Evolutionary conservation across 2,888 invertebrate genomes (phyloP), one percentile per base, ranked within the genome.

Genomic region (Heliconius hortense): DNA sequence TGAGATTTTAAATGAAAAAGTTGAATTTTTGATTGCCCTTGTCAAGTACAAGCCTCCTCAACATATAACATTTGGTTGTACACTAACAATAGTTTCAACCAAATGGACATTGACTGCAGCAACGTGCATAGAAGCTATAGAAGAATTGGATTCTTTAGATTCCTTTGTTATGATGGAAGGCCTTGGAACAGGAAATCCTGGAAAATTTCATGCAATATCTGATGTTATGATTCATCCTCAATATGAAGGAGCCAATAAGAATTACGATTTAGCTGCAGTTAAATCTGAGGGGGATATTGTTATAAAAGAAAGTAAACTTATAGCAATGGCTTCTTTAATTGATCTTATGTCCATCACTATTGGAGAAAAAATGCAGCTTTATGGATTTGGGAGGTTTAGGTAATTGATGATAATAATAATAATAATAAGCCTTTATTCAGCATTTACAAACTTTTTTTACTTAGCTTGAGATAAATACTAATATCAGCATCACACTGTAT

Each of bases 101-200:
- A 81, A 82, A 75, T 92, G 92, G 90, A 82, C 86, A 31, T 75
- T 93, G 72, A 92, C 93, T 3, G 88, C 92, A 0, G 93, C 92
- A 21, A 92, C 91, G 78, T 93, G 92, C 79, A 84, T 92, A 48
- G 89, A 90, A 75, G 84, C 90, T 1, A 85, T 91, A 28, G 90
- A 92, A 77, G 90, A 92, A 77, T 84, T 87, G 48, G 89, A 91
- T 75, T 84, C 89, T 0, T 79, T 92, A 56, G 90, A 91, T 79
- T 84, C 86, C 15, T 91, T 89, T 79, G 85, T 91, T 5, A 90
- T 93, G 76, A 81, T 89, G 82, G 87, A 88, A 75, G 73, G 75
- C 18, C 77, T 79, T 10, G 89, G 86, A 8, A 83, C 78, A 13
- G 71, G 70, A 13, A 73, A 75, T n/a, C 79, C 78, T 15, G 86